Conservation (phyloP, 2,113 vertebrate species). For the Elaphurus davidianus region DNA sequence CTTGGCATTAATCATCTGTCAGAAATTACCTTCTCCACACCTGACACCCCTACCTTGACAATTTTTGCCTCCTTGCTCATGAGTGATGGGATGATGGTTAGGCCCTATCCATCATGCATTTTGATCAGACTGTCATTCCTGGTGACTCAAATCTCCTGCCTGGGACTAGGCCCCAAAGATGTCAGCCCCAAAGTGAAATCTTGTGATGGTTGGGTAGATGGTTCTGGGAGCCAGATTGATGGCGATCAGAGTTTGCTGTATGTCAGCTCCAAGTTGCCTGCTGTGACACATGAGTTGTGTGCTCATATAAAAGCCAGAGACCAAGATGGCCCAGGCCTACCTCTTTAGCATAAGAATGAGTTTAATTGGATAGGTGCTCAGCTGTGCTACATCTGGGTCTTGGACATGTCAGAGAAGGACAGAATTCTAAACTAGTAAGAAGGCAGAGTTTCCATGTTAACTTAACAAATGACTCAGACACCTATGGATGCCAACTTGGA, state of each 20-base stretch:
- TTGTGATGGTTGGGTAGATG: slow-evolving; percentile 40
- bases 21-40: slow-evolving; percentile 58
- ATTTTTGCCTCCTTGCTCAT: slow-evolving; percentile 54
- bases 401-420: neutral
- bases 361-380: slow-evolving; percentile 34
- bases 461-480: neutral
- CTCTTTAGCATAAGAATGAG: neutral
- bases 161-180: slow-evolving; percentile 18
- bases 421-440: slow-evolving; percentile 9
- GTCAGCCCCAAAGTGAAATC: slow-evolving; percentile 53
- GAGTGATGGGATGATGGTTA: slow-evolving; percentile 58
- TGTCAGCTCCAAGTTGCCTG: neutral
- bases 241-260: neutral
- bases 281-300: neutral
- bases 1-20: slow-evolving; percentile 70
- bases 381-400: neutral
- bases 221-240: slow-evolving; percentile 45
- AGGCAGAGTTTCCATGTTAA: neutral
- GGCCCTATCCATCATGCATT: slow-evolving; percentile 57
- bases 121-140: slow-evolving; percentile 64
- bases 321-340: neutral
- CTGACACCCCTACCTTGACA: slow-evolving; percentile 61
- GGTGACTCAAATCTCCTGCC: slow-evolving; percentile 41
- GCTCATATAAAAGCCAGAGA: neutral
- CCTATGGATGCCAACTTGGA: neutral